Evolutionary conservation across 1,140 invertebrate genomes (phyloP).

Genomic region (Drosophila murphyi): DNA sequence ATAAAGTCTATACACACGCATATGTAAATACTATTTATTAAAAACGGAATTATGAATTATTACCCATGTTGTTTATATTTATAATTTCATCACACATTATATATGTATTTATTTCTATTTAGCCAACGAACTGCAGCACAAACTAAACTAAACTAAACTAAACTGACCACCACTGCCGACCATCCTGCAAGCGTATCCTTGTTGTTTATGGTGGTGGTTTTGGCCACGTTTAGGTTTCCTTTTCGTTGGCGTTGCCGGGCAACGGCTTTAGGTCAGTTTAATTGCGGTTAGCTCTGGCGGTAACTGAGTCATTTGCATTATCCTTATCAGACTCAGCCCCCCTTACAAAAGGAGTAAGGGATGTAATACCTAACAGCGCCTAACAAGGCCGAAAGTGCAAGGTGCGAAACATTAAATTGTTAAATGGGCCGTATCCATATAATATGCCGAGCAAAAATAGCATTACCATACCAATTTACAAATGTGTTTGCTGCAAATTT

Average conservation of each 20-base stretch:
- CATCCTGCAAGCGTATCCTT: slow-evolving; percentile 2
- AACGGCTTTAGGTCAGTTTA: slow-evolving; percentile 77
- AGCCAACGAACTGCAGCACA: not conserved
- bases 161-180: slow-evolving; percentile 48
- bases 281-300: slow-evolving; percentile 65
- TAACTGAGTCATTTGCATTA: slow-evolving; percentile 66
- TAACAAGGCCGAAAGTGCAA: not conserved
- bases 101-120: slow-evolving; percentile 20
- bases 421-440: not conserved
- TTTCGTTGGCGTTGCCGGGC: slow-evolving; percentile 46
- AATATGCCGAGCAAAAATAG: not conserved
- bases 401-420: not conserved
- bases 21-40: slow-evolving; percentile 37
- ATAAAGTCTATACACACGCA: slow-evolving; percentile 46
- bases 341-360: not conserved
- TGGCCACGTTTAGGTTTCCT: slow-evolving; percentile 47
- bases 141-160: slow-evolving; percentile 26
- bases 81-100: not conserved
- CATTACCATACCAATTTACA: not conserved
- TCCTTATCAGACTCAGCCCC: slow-evolving; percentile 50
- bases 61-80: slow-evolving; percentile 50
- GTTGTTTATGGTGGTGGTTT: slow-evolving; percentile 53
- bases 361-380: not conserved
- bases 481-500: not conserved
- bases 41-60: slow-evolving; percentile 26